Evolutionary conservation across 2,888 invertebrate genomes (phyloP), one percentile per base, ranked within the genome.

Genomic region (Brachyptera putata): DNA sequence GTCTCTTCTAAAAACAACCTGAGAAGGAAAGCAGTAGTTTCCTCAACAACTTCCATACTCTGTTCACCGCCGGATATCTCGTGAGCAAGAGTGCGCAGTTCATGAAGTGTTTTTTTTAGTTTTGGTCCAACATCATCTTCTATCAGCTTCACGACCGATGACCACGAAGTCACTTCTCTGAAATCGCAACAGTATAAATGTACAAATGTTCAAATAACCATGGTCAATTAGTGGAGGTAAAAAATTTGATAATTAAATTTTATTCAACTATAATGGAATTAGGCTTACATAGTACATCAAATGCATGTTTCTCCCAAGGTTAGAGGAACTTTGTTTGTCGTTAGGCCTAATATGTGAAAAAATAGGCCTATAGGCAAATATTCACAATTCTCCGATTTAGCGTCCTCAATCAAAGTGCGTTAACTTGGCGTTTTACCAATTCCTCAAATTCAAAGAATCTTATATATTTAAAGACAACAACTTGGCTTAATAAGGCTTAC

Each of bases 1-100:
- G 79, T 79, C 59, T 82, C 79, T 56, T 83, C 79, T 1, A 86
- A 72, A 67, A 88, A 82, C 70, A 86, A 73, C 66, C 80, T 76
- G 1, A 89, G 74, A 0, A 83, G 73, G 67, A 81, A 79, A 0
- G 87, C 74, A 0, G 83, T 72, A 1, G 85, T 80, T 72, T 86
- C 85, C 67, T 87, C 83, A 7, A 84, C 75, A 5, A 85, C 73
- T 61, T 82, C 79, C 63, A 79, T 74, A 34, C 80, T 67, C 65
- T 82, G 81, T 43, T 85, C 86, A 21, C 69, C 73, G 68, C 69
- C 62, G 81, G 37, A 58, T 11, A 63, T 71, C 53, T 75, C 68
- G 63, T 73, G 74, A 56, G 77, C 66, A 72, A 48, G 72, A 67
- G 48, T 72, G 74, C 69, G 77, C 74, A 41, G 76, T 65, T 64